These are phyloP conservation scores for Lepilemur ruficaudatus DNA, from an alignment of 2,797 vertebrate genomes.

Conservation along the genomic window DNA sequence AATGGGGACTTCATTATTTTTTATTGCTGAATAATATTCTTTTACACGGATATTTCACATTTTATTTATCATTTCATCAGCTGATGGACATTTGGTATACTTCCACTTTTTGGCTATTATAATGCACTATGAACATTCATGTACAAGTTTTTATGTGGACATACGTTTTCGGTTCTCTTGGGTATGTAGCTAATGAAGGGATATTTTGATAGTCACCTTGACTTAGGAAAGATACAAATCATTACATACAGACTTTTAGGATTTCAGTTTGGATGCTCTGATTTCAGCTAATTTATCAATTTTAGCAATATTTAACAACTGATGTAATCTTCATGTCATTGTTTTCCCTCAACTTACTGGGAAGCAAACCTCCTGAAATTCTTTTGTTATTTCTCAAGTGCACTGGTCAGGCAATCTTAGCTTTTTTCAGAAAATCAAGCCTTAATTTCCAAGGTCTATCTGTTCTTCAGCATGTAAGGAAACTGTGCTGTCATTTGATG, in stretches of 20 bases:
- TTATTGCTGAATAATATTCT: background rate
- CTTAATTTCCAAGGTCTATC: slow-evolving; percentile 1
- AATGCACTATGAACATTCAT: background rate
- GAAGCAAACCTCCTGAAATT: background rate
- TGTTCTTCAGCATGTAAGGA: slow-evolving; percentile 8
- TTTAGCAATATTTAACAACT: background rate
- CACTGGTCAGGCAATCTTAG: background rate
- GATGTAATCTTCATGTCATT: background rate
- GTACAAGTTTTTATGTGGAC: background rate
- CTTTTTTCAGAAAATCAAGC: slow-evolving; percentile 7
- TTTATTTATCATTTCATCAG: background rate
- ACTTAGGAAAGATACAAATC: background rate
- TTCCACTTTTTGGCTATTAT: background rate
- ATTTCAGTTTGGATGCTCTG: background rate
- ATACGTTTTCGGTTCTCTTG: background rate
- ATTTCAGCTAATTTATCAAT: background rate
- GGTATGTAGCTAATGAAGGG: background rate
- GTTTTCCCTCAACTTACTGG: background rate
- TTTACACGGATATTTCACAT: background rate
- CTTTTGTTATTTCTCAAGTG: slow-evolving; percentile 3
- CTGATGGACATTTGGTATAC: background rate
- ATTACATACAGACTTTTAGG: background rate
- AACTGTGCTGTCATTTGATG: background rate
- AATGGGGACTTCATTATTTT: background rate
- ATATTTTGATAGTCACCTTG: background rate